A percentile compares a stretch with the other conserved stretches of the same genome.
These are phyloP conservation scores for Formica selysi DNA, from an alignment of 1,140 invertebrate genomes.

Conservation along the genomic window DNA sequence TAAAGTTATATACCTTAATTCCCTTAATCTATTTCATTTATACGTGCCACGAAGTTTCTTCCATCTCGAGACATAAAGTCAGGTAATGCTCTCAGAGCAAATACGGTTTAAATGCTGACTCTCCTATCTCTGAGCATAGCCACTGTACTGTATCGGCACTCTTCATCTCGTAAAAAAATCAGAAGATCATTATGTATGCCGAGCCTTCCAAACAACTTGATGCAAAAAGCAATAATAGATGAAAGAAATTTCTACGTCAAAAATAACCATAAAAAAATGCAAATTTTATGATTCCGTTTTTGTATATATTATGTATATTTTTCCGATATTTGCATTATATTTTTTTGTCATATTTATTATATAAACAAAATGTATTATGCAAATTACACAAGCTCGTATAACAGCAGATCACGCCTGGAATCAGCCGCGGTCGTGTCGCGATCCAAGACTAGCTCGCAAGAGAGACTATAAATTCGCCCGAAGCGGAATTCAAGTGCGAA, in stretches of 20 bases:
- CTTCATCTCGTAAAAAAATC: too few relatives aligned
- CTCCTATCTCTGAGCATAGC: constrained; percentile 38
- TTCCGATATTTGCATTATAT: neutral
- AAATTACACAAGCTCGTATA: neutral
- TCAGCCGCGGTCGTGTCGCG: neutral
- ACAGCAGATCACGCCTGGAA: neutral
- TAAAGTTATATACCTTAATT: constrained; percentile 1
- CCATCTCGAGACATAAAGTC: constrained; percentile 58
- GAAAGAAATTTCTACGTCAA: too few relatives aligned
- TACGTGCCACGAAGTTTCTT: constrained; percentile 52
- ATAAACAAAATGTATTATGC: neutral
- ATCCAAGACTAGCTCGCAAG: constrained; percentile 13
- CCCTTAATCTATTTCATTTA: too few relatives aligned
- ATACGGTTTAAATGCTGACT: constrained; percentile 66
- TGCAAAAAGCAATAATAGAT: too few relatives aligned
- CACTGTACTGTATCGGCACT: neutral
- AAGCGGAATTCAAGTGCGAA: constrained; percentile 84
- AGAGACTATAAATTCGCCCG: constrained; percentile 77
- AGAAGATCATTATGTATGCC: too few relatives aligned
- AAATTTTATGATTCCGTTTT: too few relatives aligned
- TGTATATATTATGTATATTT: too few relatives aligned
- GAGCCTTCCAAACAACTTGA: too few relatives aligned
- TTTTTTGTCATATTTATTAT: neutral
- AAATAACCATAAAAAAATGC: too few relatives aligned
- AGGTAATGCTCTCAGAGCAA: constrained; percentile 60